A percentile compares a stretch with the other conserved stretches of the same genome.
phyloP scores from a whole-genome alignment of 2,113 vertebrate genomes.

The Daphoenositta chrysoptera region DNA sequence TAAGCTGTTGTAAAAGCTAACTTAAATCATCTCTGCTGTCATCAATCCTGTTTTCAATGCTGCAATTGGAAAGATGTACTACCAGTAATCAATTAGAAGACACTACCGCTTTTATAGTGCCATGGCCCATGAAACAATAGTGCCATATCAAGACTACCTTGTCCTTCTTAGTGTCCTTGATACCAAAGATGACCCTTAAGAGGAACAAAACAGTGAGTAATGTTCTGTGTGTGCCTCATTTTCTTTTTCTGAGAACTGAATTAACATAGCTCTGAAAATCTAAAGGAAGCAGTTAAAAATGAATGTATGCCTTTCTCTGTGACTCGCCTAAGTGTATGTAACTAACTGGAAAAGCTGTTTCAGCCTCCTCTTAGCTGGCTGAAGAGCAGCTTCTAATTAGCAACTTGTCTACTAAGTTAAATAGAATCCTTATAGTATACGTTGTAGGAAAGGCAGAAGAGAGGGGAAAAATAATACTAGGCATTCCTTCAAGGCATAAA shows the following conservation, averaged over 20 bases:
- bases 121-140: constrained; percentile 27
- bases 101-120: neutral
- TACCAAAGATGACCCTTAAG: neutral
- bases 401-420: neutral
- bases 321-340: neutral
- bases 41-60: neutral
- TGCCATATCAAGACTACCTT: neutral
- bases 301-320: neutral
- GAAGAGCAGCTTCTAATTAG: neutral
- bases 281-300: neutral
- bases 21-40: constrained; percentile 22
- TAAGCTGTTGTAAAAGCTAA: neutral
- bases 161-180: constrained; percentile 27
- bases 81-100: constrained; percentile 44
- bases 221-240: neutral
- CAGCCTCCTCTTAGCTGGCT: neutral
- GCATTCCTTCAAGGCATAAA: neutral
- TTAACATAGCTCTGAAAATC: neutral
- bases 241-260: neutral
- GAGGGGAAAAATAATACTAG: neutral
- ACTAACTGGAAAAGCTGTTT: neutral
- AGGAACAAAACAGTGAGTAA: neutral
- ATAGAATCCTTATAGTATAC: neutral
- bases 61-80: constrained; percentile 31
- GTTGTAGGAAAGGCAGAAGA: neutral